Percentiles rank a stretch among this genome's conserved stretches.
phyloP scores from a whole-genome alignment of 2,888 invertebrate species.

The Anticlea derivata region DNA sequence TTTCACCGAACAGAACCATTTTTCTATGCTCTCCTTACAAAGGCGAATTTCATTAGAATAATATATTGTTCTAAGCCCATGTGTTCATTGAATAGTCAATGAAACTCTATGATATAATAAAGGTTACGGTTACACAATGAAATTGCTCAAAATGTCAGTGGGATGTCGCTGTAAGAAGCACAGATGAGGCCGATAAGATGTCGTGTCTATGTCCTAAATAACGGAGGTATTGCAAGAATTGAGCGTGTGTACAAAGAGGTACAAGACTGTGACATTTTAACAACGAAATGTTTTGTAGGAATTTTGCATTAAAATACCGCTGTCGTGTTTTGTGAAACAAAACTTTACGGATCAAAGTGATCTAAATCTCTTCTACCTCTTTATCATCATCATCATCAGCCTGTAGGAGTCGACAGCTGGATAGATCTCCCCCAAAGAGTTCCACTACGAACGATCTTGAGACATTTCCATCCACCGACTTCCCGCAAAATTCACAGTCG shows the following conservation, averaged over 20 bases:
- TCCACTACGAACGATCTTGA: too few species aligned
- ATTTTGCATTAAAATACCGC: neutral
- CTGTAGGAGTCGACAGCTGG: too few species aligned
- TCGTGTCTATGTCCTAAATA: constrained; percentile 38
- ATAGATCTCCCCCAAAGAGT: too few species aligned
- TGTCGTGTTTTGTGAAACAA: neutral
- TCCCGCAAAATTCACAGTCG: too few species aligned
- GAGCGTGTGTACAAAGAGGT: constrained; percentile 5
- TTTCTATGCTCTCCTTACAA: constrained; percentile 22
- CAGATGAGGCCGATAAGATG: constrained; percentile 46
- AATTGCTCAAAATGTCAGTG: constrained; percentile 49
- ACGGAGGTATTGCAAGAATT: constrained; percentile 27
- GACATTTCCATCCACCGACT: too few species aligned
- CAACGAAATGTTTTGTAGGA: constrained; percentile 1
- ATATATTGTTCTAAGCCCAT: constrained; percentile 24
- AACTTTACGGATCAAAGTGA: too few species aligned
- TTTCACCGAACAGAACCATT: constrained; percentile 22
- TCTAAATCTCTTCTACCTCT: too few species aligned
- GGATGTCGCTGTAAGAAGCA: constrained; percentile 44
- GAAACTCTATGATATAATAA: constrained; percentile 42
- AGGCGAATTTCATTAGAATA: constrained; percentile 14
- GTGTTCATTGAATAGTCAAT: constrained; percentile 23
- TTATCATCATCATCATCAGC: too few species aligned
- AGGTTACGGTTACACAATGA: constrained; percentile 47
- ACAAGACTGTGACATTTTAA: constrained; percentile 1